These are phyloP conservation scores for Fragum fragum DNA, from an alignment of 2,888 invertebrate species.

Conservation along the genomic window DNA sequence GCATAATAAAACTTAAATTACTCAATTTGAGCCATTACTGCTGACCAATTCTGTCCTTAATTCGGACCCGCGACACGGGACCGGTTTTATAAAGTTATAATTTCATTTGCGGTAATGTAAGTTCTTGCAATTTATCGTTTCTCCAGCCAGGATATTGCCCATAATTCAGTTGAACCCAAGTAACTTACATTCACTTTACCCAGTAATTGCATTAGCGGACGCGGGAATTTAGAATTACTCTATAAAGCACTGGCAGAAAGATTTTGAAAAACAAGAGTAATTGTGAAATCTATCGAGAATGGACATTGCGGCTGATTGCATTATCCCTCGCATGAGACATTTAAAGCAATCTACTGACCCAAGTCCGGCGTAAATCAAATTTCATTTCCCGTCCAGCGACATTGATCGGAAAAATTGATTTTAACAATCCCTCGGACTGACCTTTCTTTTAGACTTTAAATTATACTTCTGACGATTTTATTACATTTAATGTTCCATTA, in stretches of 20 bases:
- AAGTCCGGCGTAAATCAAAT: constrained; percentile 66
- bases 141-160: constrained; percentile 51
- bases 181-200: constrained; percentile 44
- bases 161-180: constrained; percentile 46
- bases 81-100: constrained; percentile 67
- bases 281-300: constrained; percentile 65
- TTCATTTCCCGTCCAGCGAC: constrained; percentile 53
- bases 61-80: constrained; percentile 28
- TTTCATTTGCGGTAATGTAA: constrained; percentile 64
- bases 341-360: constrained; percentile 49
- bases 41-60: constrained; percentile 30
- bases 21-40: constrained; percentile 24
- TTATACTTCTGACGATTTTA: constrained; percentile 72
- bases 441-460: constrained; percentile 71
- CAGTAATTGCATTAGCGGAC: constrained; percentile 59
- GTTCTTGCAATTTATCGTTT: constrained; percentile 64
- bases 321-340: constrained; percentile 50
- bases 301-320: constrained; percentile 57
- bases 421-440: constrained; percentile 62
- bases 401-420: constrained; percentile 68
- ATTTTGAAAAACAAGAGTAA: constrained; percentile 70
- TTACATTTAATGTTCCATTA: constrained; percentile 74
- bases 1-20: constrained; percentile 33
- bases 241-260: constrained; percentile 62
- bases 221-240: constrained; percentile 67